Percentiles rank a stretch among this genome's conserved stretches.
Evolutionary conservation across 2,797 vertebrate species (phyloP).

Genomic region (Enteromius fasciolatus): DNA sequence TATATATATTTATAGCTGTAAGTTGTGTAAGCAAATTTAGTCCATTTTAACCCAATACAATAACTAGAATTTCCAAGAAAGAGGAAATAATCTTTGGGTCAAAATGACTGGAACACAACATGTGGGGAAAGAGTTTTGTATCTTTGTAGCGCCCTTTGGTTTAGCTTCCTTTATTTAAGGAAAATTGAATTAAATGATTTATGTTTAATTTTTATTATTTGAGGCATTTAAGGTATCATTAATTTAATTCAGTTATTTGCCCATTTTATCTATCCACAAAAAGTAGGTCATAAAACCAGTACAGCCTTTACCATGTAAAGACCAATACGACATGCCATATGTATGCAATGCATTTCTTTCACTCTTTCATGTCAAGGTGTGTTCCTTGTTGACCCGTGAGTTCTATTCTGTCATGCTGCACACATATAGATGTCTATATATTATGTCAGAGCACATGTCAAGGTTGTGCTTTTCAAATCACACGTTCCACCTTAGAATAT

Average conservation of each 20-base stretch:
- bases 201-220: not conserved
- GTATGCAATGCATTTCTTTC: not conserved
- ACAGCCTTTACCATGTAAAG: too few species aligned
- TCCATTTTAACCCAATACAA: not conserved
- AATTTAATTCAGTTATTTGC: too few species aligned
- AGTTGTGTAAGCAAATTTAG: not conserved
- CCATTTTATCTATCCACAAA: too few species aligned
- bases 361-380: not conserved
- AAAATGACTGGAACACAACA: not conserved
- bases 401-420: not conserved
- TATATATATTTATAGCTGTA: too few species aligned
- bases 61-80: not conserved
- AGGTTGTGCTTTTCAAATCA: constrained; percentile 35
- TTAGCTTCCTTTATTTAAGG: not conserved
- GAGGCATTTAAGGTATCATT: too few species aligned
- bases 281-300: too few species aligned
- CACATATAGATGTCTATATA: constrained; percentile 11
- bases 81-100: not conserved
- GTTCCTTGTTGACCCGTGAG: not conserved
- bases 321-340: too few species aligned
- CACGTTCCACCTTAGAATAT: constrained; percentile 3
- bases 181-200: not conserved
- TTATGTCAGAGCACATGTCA: constrained; percentile 17
- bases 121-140: not conserved
- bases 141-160: not conserved